phyloP scores from a whole-genome alignment of 2,888 invertebrate genomes.

The Lobophora halterata region DNA sequence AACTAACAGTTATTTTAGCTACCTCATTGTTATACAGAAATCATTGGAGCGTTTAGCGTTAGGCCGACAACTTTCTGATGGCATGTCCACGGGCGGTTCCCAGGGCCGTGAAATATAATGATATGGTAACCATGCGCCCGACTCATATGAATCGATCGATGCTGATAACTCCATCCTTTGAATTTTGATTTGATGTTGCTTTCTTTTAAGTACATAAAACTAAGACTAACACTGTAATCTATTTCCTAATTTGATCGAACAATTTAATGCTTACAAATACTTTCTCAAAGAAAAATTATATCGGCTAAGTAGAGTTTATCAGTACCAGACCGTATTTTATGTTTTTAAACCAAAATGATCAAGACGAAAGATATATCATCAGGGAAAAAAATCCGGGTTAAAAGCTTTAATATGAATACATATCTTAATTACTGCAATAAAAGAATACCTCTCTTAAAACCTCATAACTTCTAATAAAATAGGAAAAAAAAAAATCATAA shows the following conservation, averaged over 20 bases:
- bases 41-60: conserved; percentile 44
- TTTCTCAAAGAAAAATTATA: background rate
- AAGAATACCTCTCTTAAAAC: conserved; percentile 65
- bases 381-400: conserved; percentile 54
- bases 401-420: conserved; percentile 66
- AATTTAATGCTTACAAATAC: no score
- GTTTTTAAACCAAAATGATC: conserved; percentile 1
- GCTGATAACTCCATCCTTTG: conserved; percentile 59
- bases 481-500: conserved; percentile 66
- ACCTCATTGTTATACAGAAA: conserved; percentile 49
- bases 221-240: no score
- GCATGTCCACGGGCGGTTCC: conserved; percentile 49
- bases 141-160: conserved; percentile 49
- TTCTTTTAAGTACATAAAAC: conserved; percentile 11
- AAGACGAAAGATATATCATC: conserved; percentile 38
- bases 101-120: conserved; percentile 56
- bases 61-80: conserved; percentile 40
- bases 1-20: conserved; percentile 19
- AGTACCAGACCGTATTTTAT: conserved; percentile 2
- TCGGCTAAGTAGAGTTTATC: background rate
- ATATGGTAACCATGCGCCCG: conserved; percentile 57
- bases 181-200: conserved; percentile 46
- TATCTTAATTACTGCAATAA: conserved; percentile 78
- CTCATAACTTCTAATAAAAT: conserved; percentile 68
- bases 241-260: no score